These are phyloP conservation scores for Mesembrinibis cayennensis DNA, from an alignment of 2,113 vertebrate species.

Conservation along the genomic window DNA sequence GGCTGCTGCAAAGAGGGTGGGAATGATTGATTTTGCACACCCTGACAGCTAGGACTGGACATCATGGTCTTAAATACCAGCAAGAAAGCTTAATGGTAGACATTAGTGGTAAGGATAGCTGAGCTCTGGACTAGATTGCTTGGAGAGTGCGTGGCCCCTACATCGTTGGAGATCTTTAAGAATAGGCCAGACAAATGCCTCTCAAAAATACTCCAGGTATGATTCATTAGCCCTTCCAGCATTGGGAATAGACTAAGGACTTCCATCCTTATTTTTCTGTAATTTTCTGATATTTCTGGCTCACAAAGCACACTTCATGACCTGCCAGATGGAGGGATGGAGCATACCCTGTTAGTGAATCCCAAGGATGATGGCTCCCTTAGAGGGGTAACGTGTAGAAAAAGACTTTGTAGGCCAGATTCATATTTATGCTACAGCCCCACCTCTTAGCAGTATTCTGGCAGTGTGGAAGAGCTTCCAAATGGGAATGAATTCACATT, in stretches of 20 bases:
- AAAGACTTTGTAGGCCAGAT: neutral
- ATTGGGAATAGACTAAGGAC: neutral
- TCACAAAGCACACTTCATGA: neutral
- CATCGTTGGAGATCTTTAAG: neutral
- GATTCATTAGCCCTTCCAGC: conserved; percentile 22
- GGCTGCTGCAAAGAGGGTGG: neutral
- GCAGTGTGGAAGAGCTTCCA: neutral
- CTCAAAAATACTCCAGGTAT: neutral
- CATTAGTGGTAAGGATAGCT: neutral
- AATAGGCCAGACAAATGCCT: neutral
- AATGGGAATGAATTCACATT: neutral
- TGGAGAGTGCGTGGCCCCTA: neutral
- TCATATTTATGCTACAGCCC: neutral
- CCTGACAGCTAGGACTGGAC: neutral
- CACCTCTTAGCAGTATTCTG: neutral
- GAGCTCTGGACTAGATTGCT: neutral
- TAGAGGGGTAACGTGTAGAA: neutral
- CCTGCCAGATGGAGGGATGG: conserved; percentile 30
- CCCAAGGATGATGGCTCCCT: neutral
- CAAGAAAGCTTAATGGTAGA: neutral
- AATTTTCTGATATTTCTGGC: conserved; percentile 33
- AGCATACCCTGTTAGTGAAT: neutral
- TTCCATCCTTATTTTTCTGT: neutral
- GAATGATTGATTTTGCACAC: neutral
- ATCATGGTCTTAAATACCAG: neutral